Conservation (phyloP, 2,113 vertebrate species). For the Megaleporinus macrocephalus region DNA sequence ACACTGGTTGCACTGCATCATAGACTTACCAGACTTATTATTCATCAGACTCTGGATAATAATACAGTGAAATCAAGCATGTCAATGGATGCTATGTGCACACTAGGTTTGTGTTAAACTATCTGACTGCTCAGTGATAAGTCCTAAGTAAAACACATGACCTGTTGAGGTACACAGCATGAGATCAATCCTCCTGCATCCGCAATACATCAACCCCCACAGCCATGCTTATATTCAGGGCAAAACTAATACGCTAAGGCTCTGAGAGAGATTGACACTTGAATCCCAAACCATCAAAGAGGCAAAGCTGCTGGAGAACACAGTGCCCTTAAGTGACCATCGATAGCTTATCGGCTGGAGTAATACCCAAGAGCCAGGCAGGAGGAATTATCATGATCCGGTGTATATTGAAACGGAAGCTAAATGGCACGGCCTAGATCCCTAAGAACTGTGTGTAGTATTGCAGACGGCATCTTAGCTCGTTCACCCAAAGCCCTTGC, state of each 20-base stretch:
- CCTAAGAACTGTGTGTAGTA: not conserved
- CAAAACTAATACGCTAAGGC: conserved; percentile 63
- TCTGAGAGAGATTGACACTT: conserved; percentile 68
- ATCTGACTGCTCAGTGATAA: not conserved
- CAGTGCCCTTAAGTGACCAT: conserved; percentile 47
- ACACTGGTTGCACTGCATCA: no score
- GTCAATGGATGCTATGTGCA: no score
- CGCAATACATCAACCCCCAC: not conserved
- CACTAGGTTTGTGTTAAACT: no score
- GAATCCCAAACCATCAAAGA: conserved; percentile 65
- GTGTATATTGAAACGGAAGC: conserved; percentile 12
- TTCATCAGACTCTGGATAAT: no score
- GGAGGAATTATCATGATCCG: conserved; percentile 42
- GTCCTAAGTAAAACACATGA: not conserved
- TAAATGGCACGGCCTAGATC: conserved; percentile 6
- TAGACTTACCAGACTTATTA: no score
- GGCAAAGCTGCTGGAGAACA: not conserved
- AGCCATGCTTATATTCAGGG: conserved; percentile 44
- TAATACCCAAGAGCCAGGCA: conserved; percentile 44
- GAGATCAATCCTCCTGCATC: not conserved
- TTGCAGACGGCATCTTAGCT: not conserved
- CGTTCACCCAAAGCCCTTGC: conserved; percentile 11
- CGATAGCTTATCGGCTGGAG: conserved; percentile 50
- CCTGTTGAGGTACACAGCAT: not conserved
- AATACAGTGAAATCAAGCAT: no score